Base-by-base conservation (phyloP, 2,888 invertebrate genomes). In the Hylaea fasciaria region DNA sequence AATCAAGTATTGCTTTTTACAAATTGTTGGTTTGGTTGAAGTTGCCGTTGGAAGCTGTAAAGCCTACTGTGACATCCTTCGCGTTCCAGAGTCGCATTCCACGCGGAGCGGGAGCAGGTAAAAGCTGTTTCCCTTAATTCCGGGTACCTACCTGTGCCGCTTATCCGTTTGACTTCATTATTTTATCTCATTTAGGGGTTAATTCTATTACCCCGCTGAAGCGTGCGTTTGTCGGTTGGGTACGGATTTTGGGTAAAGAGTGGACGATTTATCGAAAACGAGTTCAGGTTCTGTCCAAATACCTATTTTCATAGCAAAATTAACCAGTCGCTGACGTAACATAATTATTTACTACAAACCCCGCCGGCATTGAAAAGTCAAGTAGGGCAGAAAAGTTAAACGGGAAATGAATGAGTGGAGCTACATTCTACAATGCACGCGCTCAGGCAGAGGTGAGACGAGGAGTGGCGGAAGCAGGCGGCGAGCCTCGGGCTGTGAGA, bases 121-220 rank as follows among this genome's bases (percentile, higher is more conserved):
- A 54, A 29, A 54, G 39, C 46, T 54, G 54, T 46, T 40, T 39
- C 28, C n/a, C 39, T n/a, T 16, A 28, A 39, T 40, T 54, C 46
- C 46, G 16, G 39, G 22, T n/a, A n/a, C n/a, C 7, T 14, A 53
- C 1, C 16, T 40, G 32, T 32, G 32, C 10, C 49, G 11, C 40
- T 11, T 17, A 2, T 43, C 0, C 16, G 0, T 17, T 43, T 17
- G 32, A 47, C 14, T n/a, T 10, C 9, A 11, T 3, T n/a, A n/a
- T n/a, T n/a, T n/a, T n/a, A n/a, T n/a, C n/a, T n/a, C n/a, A n/a
- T n/a, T n/a, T n/a, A n/a, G 22, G 22, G 22, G 22, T 22, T 3
- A 22, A 22, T 22, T 22, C n/a, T n/a, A n/a, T n/a, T n/a, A n/a
- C n/a, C n/a, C n/a, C n/a, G n/a, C n/a, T n/a, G n/a, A n/a, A n/a